These are phyloP conservation scores for Periophthalmodon schlosseri DNA, from an alignment of 2,113 vertebrate species.

Conservation along the genomic window DNA sequence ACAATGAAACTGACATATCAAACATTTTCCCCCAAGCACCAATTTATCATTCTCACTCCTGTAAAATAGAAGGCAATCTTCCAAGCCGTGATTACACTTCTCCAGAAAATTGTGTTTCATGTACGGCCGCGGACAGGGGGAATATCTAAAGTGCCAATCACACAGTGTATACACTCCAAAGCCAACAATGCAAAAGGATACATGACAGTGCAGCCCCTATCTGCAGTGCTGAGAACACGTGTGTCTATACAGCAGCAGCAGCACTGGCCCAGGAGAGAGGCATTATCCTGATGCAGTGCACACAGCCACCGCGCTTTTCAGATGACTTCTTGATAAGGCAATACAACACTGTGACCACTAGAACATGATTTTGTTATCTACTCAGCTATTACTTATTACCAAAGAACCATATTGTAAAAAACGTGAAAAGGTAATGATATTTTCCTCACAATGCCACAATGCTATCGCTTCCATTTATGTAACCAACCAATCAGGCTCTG, in stretches of 20 bases:
- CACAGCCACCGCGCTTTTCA: conserved; percentile 26
- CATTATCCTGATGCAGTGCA: conserved; percentile 34
- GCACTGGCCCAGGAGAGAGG: conserved; percentile 49
- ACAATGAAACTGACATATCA: conserved; percentile 62
- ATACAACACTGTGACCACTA: conserved; percentile 6
- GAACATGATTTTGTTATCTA: conserved; percentile 6
- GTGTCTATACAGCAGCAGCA: conserved; percentile 31
- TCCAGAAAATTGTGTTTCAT: conserved; percentile 67
- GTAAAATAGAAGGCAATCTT: conserved; percentile 74
- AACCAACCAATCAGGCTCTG: conserved; percentile 38
- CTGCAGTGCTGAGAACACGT: conserved; percentile 40
- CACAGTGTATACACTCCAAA: conserved; percentile 55
- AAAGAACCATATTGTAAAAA: neutral
- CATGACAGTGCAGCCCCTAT: conserved; percentile 55
- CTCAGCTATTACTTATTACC: conserved; percentile 4
- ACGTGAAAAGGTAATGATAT: neutral
- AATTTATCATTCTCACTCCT: conserved; percentile 70
- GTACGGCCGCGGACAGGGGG: conserved; percentile 54
- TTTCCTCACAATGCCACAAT: neutral
- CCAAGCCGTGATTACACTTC: conserved; percentile 70
- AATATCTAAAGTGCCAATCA: conserved; percentile 72
- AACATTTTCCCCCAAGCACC: conserved; percentile 46
- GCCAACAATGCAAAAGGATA: conserved; percentile 57
- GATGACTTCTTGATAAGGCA: conserved; percentile 35
- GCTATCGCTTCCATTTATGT: conserved; percentile 15